Evolutionary conservation across 2,888 invertebrate species (phyloP), one percentile per base, ranked within the genome.

Genomic region (Tipula lateralis): DNA sequence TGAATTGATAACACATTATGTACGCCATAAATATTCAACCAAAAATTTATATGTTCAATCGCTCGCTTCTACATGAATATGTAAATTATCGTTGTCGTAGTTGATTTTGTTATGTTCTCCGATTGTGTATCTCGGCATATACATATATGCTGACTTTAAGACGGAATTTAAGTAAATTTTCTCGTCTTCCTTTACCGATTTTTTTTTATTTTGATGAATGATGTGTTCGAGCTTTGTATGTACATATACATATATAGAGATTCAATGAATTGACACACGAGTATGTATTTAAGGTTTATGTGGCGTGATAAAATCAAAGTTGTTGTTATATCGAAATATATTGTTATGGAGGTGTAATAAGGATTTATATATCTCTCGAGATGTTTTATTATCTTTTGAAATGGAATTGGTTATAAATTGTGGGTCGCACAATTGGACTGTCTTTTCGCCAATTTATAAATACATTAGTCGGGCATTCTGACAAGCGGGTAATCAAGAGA

Each of bases 221-320:
- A 24, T 66, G 3, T 66, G 24, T 66, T 24, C 19, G 24, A 66
- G 66, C 66, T 66, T n/a, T n/a, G 66, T 66, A 9, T 50, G 24
- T 24, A n/a, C n/a, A n/a, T n/a, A n/a, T n/a, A n/a, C n/a, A n/a
- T n/a, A n/a, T n/a, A n/a, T n/a, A 24, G 24, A 24, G 7, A 66
- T 66, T 66, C 24, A 24, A 9, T 66, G 66, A 66, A 9, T 24
- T 66, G 66, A 24, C 66, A 66, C 66, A 66, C 66, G 24, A 66
- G 66, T 24, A 66, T 66, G 66, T 66, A 24, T 66, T 66, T 66
- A 66, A 66, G 24, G 66, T 66, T 66, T 66, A 66, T 66, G 66
- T 66, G 19, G 66, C 66, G 66, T 66, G 66, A 66, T 66, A 66
- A 66, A 66, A 66, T 66, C 24, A 24, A 66, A 9, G 24, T 66